Percentiles rank a stretch among this genome's conserved stretches.
These are phyloP conservation scores for Papilio dardanus DNA, from an alignment of 1,140 invertebrate genomes.

Conservation along the genomic window DNA sequence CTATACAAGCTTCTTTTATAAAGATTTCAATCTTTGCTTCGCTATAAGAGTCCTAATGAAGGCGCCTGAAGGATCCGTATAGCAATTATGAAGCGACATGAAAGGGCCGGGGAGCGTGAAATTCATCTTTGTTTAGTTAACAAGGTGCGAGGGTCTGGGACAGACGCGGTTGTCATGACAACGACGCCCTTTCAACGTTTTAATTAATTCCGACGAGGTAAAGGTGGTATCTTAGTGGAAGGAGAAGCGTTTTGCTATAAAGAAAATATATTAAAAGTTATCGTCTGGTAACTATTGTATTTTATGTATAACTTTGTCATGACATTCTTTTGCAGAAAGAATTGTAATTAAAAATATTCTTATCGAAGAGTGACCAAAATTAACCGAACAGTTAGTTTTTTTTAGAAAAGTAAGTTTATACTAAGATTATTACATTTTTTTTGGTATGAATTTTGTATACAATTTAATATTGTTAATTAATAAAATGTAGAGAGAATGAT, in stretches of 20 bases:
- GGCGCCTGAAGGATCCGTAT: not conserved
- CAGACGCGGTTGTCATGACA: slow-evolving; percentile 16
- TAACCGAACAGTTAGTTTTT: no score
- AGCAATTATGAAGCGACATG: slow-evolving; percentile 22
- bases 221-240: not conserved
- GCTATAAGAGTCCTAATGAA: slow-evolving; percentile 25
- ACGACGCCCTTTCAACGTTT: not conserved
- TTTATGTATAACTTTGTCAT: no score
- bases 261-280: not conserved
- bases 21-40: not conserved
- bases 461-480: not conserved
- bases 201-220: slow-evolving; percentile 13
- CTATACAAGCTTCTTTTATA: not conserved
- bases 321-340: no score
- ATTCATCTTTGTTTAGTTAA: slow-evolving; percentile 33
- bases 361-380: no score
- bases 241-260: not conserved
- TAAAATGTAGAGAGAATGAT: not conserved
- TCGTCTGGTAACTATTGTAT: not conserved
- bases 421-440: no score
- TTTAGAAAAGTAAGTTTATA: no score
- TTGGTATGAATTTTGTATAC: no score
- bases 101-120: slow-evolving; percentile 5
- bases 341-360: no score
- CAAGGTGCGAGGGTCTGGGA: slow-evolving; percentile 15